Conservation (phyloP, 2,113 vertebrate species). For the Aythya baeri region DNA sequence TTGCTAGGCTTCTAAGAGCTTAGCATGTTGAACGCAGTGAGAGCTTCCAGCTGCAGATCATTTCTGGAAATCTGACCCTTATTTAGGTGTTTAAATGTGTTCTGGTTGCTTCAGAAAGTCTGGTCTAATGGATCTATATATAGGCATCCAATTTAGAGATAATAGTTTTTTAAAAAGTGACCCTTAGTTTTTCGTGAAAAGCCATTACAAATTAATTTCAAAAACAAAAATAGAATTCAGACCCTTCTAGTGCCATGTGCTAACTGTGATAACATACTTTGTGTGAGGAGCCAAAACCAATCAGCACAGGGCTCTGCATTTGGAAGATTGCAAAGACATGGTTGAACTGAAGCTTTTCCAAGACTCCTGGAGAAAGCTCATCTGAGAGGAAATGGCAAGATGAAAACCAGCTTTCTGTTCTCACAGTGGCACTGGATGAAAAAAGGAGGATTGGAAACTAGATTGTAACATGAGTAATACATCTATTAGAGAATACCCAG, state of each 20-base stretch:
- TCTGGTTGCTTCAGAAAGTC: background rate
- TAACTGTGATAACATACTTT: background rate
- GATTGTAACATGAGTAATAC: background rate
- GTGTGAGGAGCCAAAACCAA: background rate
- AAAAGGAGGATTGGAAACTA: background rate
- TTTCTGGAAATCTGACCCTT: slow-evolving; percentile 40
- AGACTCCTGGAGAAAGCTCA: background rate
- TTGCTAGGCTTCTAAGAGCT: background rate
- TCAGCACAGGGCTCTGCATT: background rate
- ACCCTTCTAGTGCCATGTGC: background rate
- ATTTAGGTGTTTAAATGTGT: background rate
- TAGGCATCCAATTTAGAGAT: background rate
- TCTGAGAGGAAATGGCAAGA: background rate
- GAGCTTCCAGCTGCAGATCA: slow-evolving; percentile 36
- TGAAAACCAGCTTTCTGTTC: background rate
- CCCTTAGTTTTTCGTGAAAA: background rate
- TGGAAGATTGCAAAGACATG: background rate
- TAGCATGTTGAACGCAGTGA: background rate
- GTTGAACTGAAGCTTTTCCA: background rate
- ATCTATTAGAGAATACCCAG: background rate
- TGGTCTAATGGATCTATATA: background rate
- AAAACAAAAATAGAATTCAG: background rate
- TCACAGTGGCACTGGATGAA: background rate
- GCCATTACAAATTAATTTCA: background rate
- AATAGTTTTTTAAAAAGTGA: background rate